phyloP scores from a whole-genome alignment of 2,797 vertebrate species.

The Lutjanus argentimaculatus region DNA sequence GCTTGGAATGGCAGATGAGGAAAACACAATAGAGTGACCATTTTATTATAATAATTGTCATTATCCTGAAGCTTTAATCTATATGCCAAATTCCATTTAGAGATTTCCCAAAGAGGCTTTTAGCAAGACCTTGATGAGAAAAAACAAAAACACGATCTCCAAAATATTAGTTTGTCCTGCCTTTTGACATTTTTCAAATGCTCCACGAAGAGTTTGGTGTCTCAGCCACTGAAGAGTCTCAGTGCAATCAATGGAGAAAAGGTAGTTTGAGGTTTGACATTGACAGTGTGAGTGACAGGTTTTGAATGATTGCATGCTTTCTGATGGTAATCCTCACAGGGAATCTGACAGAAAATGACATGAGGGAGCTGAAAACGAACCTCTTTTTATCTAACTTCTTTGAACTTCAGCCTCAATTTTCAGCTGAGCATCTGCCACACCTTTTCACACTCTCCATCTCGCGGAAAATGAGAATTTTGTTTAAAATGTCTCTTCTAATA shows the following conservation, averaged over 20 bases:
- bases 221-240: neutral
- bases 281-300: neutral
- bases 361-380: conserved; percentile 8
- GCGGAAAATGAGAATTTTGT: conserved; percentile 10
- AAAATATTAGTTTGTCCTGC: neutral
- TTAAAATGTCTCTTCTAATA: conserved; percentile 15
- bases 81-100: conserved; percentile 33
- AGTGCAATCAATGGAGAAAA: neutral
- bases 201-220: neutral
- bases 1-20: conserved; percentile 5
- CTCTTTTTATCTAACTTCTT: conserved; percentile 7
- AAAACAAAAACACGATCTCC: neutral
- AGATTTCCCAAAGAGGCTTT: conserved; percentile 43
- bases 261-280: neutral
- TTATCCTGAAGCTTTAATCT: conserved; percentile 6
- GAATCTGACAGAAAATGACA: conserved; percentile 4
- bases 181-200: neutral
- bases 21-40: conserved; percentile 22
- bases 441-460: conserved; percentile 17
- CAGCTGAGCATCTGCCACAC: neutral
- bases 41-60: conserved; percentile 39
- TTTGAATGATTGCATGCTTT: conserved; percentile 13
- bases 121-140: conserved; percentile 5
- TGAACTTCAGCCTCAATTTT: conserved; percentile 31
- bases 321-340: conserved; percentile 8